Conservation (phyloP, 2,113 vertebrate species). For the Tachuris rubrigastra region DNA sequence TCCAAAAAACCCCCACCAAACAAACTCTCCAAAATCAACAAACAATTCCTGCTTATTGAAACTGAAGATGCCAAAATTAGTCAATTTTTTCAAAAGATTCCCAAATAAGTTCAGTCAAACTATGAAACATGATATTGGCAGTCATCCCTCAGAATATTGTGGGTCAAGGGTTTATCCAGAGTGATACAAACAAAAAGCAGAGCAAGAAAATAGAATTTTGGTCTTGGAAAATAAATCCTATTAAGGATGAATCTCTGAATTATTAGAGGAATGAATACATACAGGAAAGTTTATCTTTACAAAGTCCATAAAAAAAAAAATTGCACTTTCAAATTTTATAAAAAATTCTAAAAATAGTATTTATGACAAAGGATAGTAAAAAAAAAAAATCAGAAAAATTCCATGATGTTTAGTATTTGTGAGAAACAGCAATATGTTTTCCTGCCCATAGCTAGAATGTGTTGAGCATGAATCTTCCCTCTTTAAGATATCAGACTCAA, state of each 20-base stretch:
- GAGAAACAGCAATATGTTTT: not conserved
- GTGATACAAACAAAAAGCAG: not conserved
- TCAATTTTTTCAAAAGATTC: not conserved
- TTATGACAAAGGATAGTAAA: not conserved
- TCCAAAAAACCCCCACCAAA: rapidly evolving
- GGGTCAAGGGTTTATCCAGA: not conserved
- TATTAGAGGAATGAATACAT: not conserved
- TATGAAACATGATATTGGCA: not conserved
- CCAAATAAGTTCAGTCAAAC: not conserved
- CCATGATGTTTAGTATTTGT: not conserved
- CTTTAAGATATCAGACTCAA: not conserved
- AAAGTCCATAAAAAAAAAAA: not conserved
- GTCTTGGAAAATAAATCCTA: not conserved
- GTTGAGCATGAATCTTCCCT: not conserved
- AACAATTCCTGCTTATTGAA: not conserved
- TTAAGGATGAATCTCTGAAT: not conserved
- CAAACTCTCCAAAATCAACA: not conserved
- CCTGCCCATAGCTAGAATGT: not conserved
- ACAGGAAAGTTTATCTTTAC: not conserved
- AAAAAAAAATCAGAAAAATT: not conserved
- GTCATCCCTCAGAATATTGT: not conserved
- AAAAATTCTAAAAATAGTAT: not conserved
- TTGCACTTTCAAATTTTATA: not conserved
- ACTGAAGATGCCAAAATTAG: not conserved
- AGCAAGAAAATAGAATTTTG: not conserved